Conservation (phyloP, 2,113 vertebrate genomes). For the Marcusenius ussheri region DNA sequence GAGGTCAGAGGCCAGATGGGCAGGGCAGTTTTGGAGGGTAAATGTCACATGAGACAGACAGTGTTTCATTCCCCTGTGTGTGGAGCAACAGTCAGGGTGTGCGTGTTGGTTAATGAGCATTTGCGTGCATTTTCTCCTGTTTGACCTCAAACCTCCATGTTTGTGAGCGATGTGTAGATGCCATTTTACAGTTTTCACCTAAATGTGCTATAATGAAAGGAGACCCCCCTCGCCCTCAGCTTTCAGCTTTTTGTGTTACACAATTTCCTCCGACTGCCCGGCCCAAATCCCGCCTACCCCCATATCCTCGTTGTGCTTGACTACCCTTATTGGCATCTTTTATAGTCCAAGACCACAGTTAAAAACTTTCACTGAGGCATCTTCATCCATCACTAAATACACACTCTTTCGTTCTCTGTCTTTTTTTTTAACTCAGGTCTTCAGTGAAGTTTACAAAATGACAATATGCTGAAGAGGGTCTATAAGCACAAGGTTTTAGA, state of each 20-base stretch:
- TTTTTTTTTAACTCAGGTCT: not conserved
- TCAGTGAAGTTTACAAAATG: not conserved
- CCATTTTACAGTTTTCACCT: not conserved
- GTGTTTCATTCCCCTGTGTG: slow-evolving; percentile 23
- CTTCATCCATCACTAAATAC: slow-evolving; percentile 56
- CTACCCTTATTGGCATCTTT: slow-evolving; percentile 53
- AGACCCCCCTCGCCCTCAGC: not conserved
- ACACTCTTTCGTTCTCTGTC: slow-evolving; percentile 48
- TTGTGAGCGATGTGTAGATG: not conserved
- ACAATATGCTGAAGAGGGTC: not conserved
- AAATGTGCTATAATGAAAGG: not conserved
- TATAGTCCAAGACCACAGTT: slow-evolving; percentile 33
- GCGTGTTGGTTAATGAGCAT: not conserved
- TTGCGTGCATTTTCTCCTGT: not conserved
- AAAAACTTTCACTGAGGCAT: slow-evolving; percentile 58
- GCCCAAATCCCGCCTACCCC: slow-evolving; percentile 30
- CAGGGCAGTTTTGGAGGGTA: slow-evolving; percentile 47
- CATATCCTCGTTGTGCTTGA: slow-evolving; percentile 46
- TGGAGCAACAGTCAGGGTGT: not conserved
- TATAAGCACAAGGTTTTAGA: not conserved
- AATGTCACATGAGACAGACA: slow-evolving; percentile 43
- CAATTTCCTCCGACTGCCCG: not conserved
- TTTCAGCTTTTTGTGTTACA: not conserved
- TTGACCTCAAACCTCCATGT: not conserved
- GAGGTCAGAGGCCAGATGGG: slow-evolving; percentile 66